These are phyloP conservation scores for Sinhomidia bicolor DNA, from an alignment of 2,888 invertebrate genomes.

Conservation along the genomic window DNA sequence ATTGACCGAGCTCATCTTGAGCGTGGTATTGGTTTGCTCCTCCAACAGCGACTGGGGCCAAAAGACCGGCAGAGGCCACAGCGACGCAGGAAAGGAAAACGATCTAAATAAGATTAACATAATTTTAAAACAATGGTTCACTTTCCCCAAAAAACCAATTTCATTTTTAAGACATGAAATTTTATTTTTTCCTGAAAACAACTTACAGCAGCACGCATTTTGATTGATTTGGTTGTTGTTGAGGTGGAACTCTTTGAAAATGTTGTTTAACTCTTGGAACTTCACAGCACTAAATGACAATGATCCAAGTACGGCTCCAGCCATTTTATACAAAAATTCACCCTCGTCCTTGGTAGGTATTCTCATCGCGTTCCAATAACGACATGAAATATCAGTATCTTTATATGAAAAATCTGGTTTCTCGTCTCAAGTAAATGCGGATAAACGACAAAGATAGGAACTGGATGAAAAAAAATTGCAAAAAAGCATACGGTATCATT, in stretches of 20 bases:
- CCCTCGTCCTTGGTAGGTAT: conserved; percentile 48
- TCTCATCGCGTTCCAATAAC: neutral
- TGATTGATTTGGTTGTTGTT: conserved; percentile 50
- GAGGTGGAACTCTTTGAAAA: conserved; percentile 54
- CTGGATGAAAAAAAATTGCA: neutral
- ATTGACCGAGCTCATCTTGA: conserved; percentile 83
- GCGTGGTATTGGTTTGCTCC: conserved; percentile 83
- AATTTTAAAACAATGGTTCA: neutral
- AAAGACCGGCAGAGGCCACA: conserved; percentile 72
- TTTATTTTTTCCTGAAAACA: neutral
- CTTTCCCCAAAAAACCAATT: neutral
- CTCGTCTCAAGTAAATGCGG: conserved; percentile 24
- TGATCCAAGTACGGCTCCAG: conserved; percentile 10
- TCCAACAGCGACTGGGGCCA: conserved; percentile 75
- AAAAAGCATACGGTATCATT: conserved; percentile 52
- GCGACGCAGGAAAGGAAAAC: conserved; percentile 78
- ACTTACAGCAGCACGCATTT: conserved; percentile 70
- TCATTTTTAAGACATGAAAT: neutral
- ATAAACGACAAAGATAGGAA: conserved; percentile 36
- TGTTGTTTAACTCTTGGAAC: conserved; percentile 33
- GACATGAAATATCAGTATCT: neutral
- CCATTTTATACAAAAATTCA: conserved; percentile 52
- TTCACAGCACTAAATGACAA: conserved; percentile 66
- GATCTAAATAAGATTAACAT: conserved; percentile 63
- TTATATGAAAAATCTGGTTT: conserved; percentile 15